Evolutionary conservation across 1,140 invertebrate genomes (phyloP), one percentile per base, ranked within the genome.

Genomic region (Drosophila littoralis): DNA sequence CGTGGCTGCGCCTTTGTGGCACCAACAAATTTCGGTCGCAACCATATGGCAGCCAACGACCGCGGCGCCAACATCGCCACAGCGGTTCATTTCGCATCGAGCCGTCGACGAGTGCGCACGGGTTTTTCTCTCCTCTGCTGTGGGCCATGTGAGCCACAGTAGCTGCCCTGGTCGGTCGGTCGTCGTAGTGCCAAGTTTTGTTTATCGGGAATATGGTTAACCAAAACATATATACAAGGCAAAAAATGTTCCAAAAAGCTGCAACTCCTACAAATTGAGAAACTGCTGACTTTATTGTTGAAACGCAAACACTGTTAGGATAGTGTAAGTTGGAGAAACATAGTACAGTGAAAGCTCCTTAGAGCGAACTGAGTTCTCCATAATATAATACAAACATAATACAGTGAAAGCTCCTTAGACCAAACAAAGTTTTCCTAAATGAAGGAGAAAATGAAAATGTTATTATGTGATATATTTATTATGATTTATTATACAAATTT

Each of bases 231-330:
- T 1, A 48, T 0, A 28, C 22, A 28, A 28, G 22, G 22, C 5
- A 6, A n/a, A 10, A 1, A 46, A 33, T 32, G 80, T 88, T 61
- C 59, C 50, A 77, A 60, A 69, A 75, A 55, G 48, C 45, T 61
- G 42, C 74, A 61, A 7, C 9, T 35, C 40, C 22, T 50, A 40
- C 67, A 63, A 66, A 58, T 77, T 67, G 80, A 83, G 73, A 79
- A 71, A 63, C 69, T 86, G 38, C 46, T 86, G 32, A 79, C 65
- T 46, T 77, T 79, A 51, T 59, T 82, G 42, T 77, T 79, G 61
- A 88, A 75, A 68, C 83, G 79, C 65, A 77, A 88, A 64, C 73
- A n/a, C 52, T 88, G 84, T 68, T 83, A 77, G 42, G 22, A 45
- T 22, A 22, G 22, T 51, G 43, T 64, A 57, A 69, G 71, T 63